Base-by-base conservation (phyloP, 1,140 invertebrate species). In the Zaprionus nigranus region DNA sequence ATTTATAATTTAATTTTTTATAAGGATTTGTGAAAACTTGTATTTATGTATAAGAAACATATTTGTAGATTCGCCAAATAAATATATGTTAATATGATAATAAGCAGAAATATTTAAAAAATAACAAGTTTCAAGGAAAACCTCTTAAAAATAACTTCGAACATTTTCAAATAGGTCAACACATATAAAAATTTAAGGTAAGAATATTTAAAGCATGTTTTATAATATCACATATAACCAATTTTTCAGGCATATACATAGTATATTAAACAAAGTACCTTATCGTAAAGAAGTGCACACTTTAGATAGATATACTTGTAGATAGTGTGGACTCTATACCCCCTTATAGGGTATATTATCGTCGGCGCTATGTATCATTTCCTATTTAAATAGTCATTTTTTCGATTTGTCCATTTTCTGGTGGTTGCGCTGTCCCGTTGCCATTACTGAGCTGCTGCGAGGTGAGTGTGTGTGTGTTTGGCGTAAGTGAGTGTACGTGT, bases 351-450 rank as follows among this genome's bases (percentile, higher is more conserved):
- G 46, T 24, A 51, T 24, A 24, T 24, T 12, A 12, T 1, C 46
- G 22, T 51, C 43, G 43, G 17, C 22, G 43, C 9, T 20, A 6
- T 20, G 17, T 22, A 5, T 24, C 11, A 20, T 17, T 20, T 17
- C 2, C 28, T 57, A 61, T 61, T 53, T 59, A 51, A 59, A 43
- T 51, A 57, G 7, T 22, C 49, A 58, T 59, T 60, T 30, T 54
- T 49, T 67, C 20, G 22, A 30, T 54, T 54, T 46, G 38, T 28
- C 26, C 51, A 71, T 22, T 71, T 76, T 72, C 15, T 56, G 74
- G 49, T 72, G 61, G 74, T 66, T 66, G 57, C 20, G 30, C 17
- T 64, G 72, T 65, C 51, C 28, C 34, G n/a, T 30, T 51, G 43
- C 46, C 59, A 46, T 43, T 59, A 53, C 20, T 3, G 22, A 7